phyloP scores from a whole-genome alignment of 2,797 vertebrate genomes.

The Crotalus adamanteus region DNA sequence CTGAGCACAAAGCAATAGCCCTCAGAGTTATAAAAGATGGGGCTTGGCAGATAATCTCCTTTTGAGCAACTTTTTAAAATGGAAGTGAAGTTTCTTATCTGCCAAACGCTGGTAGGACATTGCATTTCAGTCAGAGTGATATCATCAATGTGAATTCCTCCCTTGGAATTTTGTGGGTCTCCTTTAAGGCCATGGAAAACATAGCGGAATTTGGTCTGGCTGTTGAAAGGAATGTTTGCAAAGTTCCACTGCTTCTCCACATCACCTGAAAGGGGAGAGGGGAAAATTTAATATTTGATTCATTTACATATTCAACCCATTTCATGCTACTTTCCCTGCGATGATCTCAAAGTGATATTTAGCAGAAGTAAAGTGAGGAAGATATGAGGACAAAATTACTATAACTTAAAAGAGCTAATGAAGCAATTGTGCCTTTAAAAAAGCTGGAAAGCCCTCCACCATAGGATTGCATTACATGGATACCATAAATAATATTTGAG shows the following conservation, averaged over 20 bases:
- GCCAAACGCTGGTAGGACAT: slow-evolving; percentile 79
- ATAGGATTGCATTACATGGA: neutral
- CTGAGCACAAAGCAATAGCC: slow-evolving; percentile 79
- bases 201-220: slow-evolving; percentile 80
- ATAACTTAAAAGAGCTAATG: neutral
- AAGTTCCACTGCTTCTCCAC: slow-evolving; percentile 81
- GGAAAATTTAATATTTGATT: neutral
- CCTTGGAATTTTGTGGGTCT: slow-evolving; percentile 62
- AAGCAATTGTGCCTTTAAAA: neutral
- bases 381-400: neutral
- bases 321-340: neutral
- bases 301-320: neutral
- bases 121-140: slow-evolving; percentile 79
- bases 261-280: slow-evolving; percentile 64
- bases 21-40: slow-evolving; percentile 81
- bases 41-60: slow-evolving; percentile 66
- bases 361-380: neutral
- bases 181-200: slow-evolving; percentile 78
- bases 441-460: neutral
- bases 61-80: slow-evolving; percentile 64
- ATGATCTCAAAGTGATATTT: neutral
- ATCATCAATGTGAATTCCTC: slow-evolving; percentile 80
- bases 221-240: slow-evolving; percentile 74
- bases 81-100: slow-evolving; percentile 76
- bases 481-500: neutral